These are phyloP conservation scores for Caerostris extrusa DNA, from an alignment of 1,140 invertebrate genomes.

Conservation along the genomic window DNA sequence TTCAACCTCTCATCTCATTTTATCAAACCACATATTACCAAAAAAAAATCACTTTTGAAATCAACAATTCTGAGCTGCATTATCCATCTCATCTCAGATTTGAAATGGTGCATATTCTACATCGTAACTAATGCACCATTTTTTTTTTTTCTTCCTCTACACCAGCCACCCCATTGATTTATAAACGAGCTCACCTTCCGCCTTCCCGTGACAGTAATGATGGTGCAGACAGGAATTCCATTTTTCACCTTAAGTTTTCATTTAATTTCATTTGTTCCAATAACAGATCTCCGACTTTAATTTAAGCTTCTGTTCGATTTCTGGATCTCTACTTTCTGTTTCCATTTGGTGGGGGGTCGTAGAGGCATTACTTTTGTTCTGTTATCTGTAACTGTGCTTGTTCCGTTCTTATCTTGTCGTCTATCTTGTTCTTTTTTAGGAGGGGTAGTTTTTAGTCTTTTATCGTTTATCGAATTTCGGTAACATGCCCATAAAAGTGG, in stretches of 20 bases:
- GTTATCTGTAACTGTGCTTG: not conserved
- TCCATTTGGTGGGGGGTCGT: too few relatives aligned
- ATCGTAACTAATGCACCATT: not conserved
- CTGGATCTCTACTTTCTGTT: too few relatives aligned
- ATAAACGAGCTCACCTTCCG: not conserved
- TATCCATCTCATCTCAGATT: not conserved
- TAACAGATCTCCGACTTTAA: not conserved
- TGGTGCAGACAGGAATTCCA: not conserved
- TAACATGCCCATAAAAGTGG: not conserved
- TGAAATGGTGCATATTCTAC: not conserved
- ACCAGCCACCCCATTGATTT: not conserved
- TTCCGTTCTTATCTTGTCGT: not conserved
- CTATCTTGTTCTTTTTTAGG: not conserved
- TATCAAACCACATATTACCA: too few relatives aligned
- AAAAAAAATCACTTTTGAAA: not conserved
- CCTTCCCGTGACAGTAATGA: not conserved
- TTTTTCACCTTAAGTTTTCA: slow-evolving; percentile 3
- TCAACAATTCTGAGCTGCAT: not conserved
- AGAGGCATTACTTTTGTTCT: not conserved
- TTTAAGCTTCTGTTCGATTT: not conserved
- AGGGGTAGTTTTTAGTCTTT: not conserved
- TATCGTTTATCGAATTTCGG: slow-evolving; percentile 2
- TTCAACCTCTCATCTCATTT: not conserved
- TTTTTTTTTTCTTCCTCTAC: not conserved
- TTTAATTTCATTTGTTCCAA: slow-evolving; percentile 52